phyloP scores from a whole-genome alignment of 1,140 invertebrate species.

The Archivesica marissinica region DNA sequence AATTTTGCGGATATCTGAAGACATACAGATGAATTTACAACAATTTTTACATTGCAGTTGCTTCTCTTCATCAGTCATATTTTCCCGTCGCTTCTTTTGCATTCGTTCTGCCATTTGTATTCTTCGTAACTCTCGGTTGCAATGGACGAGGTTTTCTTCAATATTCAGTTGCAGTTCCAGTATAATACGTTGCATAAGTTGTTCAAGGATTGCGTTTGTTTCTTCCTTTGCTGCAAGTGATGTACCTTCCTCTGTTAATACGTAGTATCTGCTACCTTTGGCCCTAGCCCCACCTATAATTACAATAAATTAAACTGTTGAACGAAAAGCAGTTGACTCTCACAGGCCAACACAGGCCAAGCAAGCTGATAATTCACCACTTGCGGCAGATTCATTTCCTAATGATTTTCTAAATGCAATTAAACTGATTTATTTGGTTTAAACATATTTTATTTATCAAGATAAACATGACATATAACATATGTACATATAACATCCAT shows the following conservation, averaged over 20 bases:
- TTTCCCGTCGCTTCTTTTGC: background rate
- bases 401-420: no score
- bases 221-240: constrained; percentile 70
- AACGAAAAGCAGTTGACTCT: no score
- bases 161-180: constrained; percentile 41
- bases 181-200: constrained; percentile 72
- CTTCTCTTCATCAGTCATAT: background rate
- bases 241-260: constrained; percentile 64
- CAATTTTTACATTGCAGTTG: constrained; percentile 17
- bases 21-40: constrained; percentile 13
- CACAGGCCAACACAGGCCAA: no score
- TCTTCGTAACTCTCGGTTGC: constrained; percentile 6
- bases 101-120: constrained; percentile 53
- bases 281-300: constrained; percentile 71
- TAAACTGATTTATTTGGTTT: no score
- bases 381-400: no score
- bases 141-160: constrained; percentile 29
- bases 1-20: background rate
- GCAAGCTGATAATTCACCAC: no score
- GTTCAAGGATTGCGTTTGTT: constrained; percentile 69
- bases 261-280: constrained; percentile 67
- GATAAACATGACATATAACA: no score
- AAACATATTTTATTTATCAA: no score
- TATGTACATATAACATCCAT: no score
- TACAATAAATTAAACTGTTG: no score